Percentiles rank a stretch among this genome's conserved stretches.
phyloP scores from a whole-genome alignment of 2,797 vertebrate genomes.

The Vireo griseus region DNA sequence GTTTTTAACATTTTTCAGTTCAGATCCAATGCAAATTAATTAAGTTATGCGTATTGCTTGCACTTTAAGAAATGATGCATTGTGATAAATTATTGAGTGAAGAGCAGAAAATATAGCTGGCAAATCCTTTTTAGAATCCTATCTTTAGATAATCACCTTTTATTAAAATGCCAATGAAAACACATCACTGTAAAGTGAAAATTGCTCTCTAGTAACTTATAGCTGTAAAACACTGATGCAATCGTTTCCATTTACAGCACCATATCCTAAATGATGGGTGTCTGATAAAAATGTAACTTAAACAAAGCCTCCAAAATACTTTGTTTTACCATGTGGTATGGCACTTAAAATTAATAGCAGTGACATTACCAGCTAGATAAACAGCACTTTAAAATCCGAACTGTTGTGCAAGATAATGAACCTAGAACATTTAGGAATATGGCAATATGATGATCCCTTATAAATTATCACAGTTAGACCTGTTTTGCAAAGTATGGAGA shows the following conservation, averaged over 20 bases:
- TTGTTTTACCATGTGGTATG: background rate
- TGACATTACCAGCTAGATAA: background rate
- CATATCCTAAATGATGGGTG: background rate
- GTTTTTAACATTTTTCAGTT: background rate
- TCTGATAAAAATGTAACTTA: background rate
- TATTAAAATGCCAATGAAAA: slow-evolving; percentile 39
- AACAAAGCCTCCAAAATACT: background rate
- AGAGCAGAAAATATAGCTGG: background rate
- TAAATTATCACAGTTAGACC: background rate
- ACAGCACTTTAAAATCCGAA: background rate
- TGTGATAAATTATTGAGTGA: background rate
- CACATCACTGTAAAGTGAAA: background rate
- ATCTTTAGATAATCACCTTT: slow-evolving; percentile 3
- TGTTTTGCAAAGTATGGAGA: background rate
- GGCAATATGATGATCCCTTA: background rate
- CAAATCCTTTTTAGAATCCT: slow-evolving; percentile 2
- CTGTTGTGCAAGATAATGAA: background rate
- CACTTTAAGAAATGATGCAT: background rate
- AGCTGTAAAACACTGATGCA: background rate
- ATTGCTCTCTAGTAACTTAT: slow-evolving; percentile 6
- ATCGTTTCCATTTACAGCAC: background rate
- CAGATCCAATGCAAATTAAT: background rate
- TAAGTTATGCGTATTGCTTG: background rate
- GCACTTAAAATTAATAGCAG: background rate
- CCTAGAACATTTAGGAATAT: background rate